Conservation (phyloP, 2,888 invertebrate genomes). For the Idaea straminata region DNA sequence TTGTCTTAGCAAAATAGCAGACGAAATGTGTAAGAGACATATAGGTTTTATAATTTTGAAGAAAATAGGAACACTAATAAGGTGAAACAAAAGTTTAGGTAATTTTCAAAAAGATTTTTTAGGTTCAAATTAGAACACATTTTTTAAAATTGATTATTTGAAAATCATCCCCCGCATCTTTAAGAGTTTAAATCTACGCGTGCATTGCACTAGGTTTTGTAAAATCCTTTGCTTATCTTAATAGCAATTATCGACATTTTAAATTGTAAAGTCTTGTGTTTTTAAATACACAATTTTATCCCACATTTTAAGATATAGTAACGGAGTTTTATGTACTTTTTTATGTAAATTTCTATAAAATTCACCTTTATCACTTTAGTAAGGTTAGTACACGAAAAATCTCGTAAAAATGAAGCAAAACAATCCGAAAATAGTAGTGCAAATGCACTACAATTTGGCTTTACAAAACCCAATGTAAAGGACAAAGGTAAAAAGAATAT, state of each 20-base stretch:
- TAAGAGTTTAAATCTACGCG: conserved; percentile 60
- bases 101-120: neutral
- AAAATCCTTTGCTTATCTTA: neutral
- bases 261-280: too few species aligned
- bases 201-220: conserved; percentile 65
- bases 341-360: too few species aligned
- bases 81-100: neutral
- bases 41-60: too few species aligned
- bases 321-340: too few species aligned
- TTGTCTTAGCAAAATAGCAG: too few species aligned
- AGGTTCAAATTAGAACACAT: neutral
- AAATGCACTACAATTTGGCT: conserved; percentile 21
- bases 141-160: conserved; percentile 1
- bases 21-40: too few species aligned
- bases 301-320: too few species aligned
- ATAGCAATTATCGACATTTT: neutral
- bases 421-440: conserved; percentile 1
- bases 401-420: neutral
- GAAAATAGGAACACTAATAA: too few species aligned
- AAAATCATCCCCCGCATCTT: conserved; percentile 53
- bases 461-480: conserved; percentile 65
- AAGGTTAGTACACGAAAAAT: neutral
- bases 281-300: too few species aligned
- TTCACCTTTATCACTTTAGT: too few species aligned
- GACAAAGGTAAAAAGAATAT: conserved; percentile 62